Evolutionary conservation across 2,888 invertebrate genomes (phyloP).

Genomic region (Psococerastis gibbosa): DNA sequence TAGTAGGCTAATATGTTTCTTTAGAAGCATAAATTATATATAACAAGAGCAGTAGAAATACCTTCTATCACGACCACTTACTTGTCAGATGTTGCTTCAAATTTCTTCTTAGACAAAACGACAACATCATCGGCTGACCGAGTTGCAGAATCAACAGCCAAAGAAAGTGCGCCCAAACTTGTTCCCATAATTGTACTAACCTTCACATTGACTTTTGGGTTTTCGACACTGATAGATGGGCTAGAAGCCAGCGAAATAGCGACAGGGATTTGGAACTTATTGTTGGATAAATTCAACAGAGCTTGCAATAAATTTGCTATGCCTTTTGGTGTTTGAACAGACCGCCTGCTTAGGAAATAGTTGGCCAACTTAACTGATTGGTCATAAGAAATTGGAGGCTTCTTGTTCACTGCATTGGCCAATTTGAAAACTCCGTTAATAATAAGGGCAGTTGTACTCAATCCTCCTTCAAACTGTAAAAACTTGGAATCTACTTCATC

Average conservation of each 20-base stretch:
- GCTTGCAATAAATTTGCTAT: constrained; percentile 65
- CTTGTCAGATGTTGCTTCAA: constrained; percentile 27
- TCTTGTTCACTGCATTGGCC: constrained; percentile 38
- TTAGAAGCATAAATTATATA: too few relatives aligned
- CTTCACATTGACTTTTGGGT: constrained; percentile 50
- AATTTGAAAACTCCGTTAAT: constrained; percentile 42
- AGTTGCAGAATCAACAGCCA: constrained; percentile 57
- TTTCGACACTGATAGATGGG: constrained; percentile 31
- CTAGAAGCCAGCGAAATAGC: constrained; percentile 62
- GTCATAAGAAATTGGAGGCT: constrained; percentile 48
- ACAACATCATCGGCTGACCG: constrained; percentile 53
- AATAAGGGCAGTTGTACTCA: constrained; percentile 53
- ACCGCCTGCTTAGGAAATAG: constrained; percentile 75
- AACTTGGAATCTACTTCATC: constrained; percentile 83
- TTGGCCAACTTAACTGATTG: constrained; percentile 78
- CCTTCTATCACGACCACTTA: constrained; percentile 21
- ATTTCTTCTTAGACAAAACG: constrained; percentile 41
- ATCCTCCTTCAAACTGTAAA: constrained; percentile 80
- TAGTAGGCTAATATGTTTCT: too few relatives aligned
- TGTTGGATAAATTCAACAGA: constrained; percentile 45
- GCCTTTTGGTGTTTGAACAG: constrained; percentile 72
- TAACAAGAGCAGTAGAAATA: not conserved
- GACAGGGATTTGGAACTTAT: constrained; percentile 61
- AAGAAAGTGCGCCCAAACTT: constrained; percentile 38
- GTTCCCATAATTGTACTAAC: constrained; percentile 59